Conservation (phyloP, 2,888 invertebrate species). For the Phrixothrix hirtus region DNA sequence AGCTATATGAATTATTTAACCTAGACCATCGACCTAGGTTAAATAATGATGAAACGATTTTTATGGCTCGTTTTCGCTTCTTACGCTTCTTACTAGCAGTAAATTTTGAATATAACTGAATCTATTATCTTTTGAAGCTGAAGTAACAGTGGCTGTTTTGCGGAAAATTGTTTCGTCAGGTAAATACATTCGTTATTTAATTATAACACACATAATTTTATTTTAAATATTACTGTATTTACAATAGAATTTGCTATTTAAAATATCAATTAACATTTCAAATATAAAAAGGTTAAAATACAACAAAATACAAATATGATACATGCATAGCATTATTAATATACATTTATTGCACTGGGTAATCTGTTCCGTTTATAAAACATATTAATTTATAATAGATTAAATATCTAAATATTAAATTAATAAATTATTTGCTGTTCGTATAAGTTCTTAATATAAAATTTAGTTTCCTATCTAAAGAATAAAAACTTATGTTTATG, state of each 20-base stretch:
- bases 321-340: constrained; percentile 11
- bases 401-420: too few species aligned
- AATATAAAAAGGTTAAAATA: constrained; percentile 26
- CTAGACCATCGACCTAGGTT: too few species aligned
- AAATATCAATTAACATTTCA: constrained; percentile 35
- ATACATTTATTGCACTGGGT: constrained; percentile 27
- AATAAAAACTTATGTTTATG: constrained; percentile 14
- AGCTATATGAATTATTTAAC: too few species aligned
- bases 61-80: too few species aligned
- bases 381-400: too few species aligned
- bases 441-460: neutral
- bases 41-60: too few species aligned
- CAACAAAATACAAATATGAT: constrained; percentile 13
- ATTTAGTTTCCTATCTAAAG: neutral
- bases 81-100: too few species aligned
- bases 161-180: too few species aligned
- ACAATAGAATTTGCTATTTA: constrained; percentile 41
- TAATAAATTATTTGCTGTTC: too few species aligned
- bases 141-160: too few species aligned
- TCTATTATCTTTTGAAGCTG: too few species aligned
- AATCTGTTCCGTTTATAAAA: constrained; percentile 18
- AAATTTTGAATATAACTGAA: too few species aligned
- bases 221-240: constrained; percentile 34
- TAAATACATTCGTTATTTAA: neutral
- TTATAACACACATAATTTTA: constrained; percentile 32